Conservation (phyloP, 2,888 invertebrate species). For the Cordilura impudica region DNA sequence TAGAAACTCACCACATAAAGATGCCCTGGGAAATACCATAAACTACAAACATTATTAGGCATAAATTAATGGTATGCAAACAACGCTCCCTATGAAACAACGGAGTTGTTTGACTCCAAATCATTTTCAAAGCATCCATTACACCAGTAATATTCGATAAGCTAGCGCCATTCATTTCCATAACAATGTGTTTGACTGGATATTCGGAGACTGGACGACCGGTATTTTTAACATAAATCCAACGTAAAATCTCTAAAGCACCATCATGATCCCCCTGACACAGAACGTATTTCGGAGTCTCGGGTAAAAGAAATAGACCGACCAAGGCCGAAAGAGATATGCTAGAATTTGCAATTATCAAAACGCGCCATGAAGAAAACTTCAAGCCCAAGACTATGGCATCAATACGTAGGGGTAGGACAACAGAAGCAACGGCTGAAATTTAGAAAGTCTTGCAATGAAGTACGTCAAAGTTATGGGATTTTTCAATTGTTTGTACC, state of each 20-base stretch:
- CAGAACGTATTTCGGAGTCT: slow-evolving; percentile 88
- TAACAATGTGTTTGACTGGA: slow-evolving; percentile 77
- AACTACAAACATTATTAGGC: slow-evolving; percentile 69
- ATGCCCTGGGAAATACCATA: slow-evolving; percentile 74
- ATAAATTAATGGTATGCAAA: slow-evolving; percentile 73
- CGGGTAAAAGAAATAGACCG: slow-evolving; percentile 82
- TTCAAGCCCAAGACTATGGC: slow-evolving; percentile 79
- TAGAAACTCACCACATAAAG: slow-evolving; percentile 74
- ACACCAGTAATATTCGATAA: slow-evolving; percentile 69
- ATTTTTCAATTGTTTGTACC: slow-evolving; percentile 31
- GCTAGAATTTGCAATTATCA: slow-evolving; percentile 83
- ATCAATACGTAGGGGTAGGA: slow-evolving; percentile 82
- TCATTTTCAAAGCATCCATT: slow-evolving; percentile 70
- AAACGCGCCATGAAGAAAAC: slow-evolving; percentile 87
- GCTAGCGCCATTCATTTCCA: slow-evolving; percentile 69
- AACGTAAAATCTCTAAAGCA: slow-evolving; percentile 81
- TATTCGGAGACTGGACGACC: slow-evolving; percentile 77
- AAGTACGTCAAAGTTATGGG: too few relatives aligned
- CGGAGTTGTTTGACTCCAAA: slow-evolving; percentile 75
- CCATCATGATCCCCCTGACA: slow-evolving; percentile 81
- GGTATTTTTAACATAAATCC: slow-evolving; percentile 81
- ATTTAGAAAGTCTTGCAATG: background rate
- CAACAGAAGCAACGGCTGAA: slow-evolving; percentile 83
- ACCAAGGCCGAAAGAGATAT: slow-evolving; percentile 82
- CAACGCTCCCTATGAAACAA: slow-evolving; percentile 70